Conservation (phyloP, 2,113 vertebrate species). For the Tetrax tetrax region DNA sequence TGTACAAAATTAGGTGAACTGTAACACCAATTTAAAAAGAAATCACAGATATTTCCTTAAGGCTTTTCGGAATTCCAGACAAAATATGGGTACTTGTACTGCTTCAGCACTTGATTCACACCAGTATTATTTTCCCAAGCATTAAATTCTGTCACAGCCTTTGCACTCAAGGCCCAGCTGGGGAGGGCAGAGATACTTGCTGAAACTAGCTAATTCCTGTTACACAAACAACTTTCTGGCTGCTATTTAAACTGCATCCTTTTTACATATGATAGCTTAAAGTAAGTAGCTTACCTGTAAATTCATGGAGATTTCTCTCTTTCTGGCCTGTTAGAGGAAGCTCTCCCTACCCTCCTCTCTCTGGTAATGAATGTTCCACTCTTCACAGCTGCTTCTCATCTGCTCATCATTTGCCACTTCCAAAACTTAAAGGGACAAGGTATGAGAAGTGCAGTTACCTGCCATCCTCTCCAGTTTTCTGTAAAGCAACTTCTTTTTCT, state of each 20-base stretch:
- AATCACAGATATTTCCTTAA: background rate
- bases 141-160: background rate
- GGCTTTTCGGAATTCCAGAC: background rate
- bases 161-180: background rate
- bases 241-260: background rate
- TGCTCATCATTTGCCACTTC: background rate
- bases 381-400: background rate
- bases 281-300: background rate
- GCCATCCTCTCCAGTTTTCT: background rate
- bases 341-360: background rate
- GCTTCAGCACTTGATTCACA: constrained; percentile 1
- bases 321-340: background rate
- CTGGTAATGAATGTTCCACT: background rate
- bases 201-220: background rate
- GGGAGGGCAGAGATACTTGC: background rate
- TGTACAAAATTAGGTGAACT: background rate
- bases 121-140: background rate
- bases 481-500: background rate
- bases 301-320: background rate
- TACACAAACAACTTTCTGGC: background rate
- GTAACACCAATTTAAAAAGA: background rate
- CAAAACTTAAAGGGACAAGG: background rate
- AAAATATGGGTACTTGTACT: background rate
- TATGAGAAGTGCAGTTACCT: background rate
- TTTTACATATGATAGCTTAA: background rate